Evolutionary conservation across 2,113 vertebrate genomes (phyloP).

Genomic region (Lepus timidus): DNA sequence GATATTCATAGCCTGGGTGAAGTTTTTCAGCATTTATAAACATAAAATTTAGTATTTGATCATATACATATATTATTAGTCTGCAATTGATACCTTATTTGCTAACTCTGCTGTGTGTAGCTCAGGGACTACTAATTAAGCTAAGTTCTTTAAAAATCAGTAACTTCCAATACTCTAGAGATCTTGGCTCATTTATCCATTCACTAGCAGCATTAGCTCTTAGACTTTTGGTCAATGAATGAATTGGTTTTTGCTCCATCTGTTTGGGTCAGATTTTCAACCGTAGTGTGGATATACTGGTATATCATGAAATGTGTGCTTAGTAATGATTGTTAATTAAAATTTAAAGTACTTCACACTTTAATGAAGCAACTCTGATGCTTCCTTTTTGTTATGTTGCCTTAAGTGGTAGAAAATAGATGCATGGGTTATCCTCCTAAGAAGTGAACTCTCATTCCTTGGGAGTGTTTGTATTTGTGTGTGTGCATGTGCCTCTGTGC

Average conservation of each 20-base stretch:
- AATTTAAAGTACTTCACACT: constrained; percentile 13
- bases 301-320: neutral
- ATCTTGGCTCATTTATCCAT: neutral
- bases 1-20: neutral
- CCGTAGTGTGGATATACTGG: neutral
- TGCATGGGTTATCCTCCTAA: neutral
- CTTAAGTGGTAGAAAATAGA: neutral
- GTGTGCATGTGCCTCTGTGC: neutral
- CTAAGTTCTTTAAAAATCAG: neutral
- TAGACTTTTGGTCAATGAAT: neutral
- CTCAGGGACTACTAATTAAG: neutral
- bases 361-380: neutral
- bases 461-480: too few relatives aligned
- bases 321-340: neutral
- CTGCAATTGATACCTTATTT: neutral
- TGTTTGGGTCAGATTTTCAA: neutral
- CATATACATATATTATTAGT: neutral
- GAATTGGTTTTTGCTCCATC: neutral
- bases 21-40: constrained; percentile 22
- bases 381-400: neutral
- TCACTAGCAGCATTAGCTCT: neutral
- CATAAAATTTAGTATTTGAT: neutral
- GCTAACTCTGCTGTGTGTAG: neutral
- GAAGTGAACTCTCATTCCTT: neutral
- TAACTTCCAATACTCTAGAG: neutral